Evolutionary conservation across 2,113 vertebrate genomes (phyloP).

Genomic region (Progne subis): DNA sequence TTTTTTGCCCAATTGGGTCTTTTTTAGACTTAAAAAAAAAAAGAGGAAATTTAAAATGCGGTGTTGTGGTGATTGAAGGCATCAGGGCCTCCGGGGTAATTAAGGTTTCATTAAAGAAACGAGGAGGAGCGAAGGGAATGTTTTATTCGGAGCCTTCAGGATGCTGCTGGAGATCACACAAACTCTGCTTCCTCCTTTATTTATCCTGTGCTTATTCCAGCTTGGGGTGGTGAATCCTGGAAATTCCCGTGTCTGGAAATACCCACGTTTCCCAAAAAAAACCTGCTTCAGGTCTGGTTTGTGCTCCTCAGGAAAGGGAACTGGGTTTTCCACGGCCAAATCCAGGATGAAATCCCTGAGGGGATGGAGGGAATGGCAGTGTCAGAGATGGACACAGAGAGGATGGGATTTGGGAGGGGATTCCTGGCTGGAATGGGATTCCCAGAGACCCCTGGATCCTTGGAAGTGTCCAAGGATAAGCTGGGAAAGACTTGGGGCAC

Average conservation of each 20-base stretch:
- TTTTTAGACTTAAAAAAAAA: background rate
- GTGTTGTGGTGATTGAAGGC: background rate
- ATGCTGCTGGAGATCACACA: background rate
- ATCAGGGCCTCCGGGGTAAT: background rate
- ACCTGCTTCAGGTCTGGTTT: background rate
- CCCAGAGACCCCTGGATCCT: background rate
- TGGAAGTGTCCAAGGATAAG: background rate
- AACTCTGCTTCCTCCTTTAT: background rate
- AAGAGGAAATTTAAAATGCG: background rate
- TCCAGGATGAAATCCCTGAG: background rate
- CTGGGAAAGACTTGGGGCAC: no score
- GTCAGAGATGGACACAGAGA: fast-evolving
- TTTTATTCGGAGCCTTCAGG: background rate
- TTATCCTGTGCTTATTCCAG: background rate
- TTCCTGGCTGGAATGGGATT: background rate
- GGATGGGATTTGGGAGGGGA: background rate
- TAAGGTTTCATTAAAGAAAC: background rate
- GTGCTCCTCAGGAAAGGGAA: background rate
- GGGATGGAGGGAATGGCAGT: background rate
- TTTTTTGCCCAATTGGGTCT: background rate
- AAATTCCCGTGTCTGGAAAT: background rate
- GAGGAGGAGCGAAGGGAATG: background rate
- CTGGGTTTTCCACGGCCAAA: background rate
- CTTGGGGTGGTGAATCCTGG: background rate
- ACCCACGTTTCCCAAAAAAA: background rate